Evolutionary conservation across 2,797 vertebrate genomes (phyloP).

Genomic region (Tinamus major): DNA sequence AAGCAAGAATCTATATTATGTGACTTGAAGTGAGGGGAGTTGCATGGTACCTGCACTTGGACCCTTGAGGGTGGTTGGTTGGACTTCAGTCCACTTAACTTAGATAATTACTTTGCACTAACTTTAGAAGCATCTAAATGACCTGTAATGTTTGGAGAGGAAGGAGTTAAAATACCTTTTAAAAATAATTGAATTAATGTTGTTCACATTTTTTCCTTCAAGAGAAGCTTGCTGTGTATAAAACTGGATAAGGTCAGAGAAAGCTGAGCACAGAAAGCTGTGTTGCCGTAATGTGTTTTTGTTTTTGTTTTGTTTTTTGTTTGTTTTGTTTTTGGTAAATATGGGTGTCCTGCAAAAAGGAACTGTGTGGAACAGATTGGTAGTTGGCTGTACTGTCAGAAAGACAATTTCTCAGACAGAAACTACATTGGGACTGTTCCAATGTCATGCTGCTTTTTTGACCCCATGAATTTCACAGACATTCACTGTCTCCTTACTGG

Average conservation of each 20-base stretch:
- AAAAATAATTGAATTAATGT: not conserved
- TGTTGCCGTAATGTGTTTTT: not conserved
- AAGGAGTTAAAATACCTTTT: not conserved
- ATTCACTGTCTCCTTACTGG: not conserved
- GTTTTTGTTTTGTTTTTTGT: too few species aligned
- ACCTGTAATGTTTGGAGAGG: not conserved
- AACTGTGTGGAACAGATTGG: not conserved
- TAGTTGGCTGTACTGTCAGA: not conserved
- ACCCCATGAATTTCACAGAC: not conserved
- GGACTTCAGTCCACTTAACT: not conserved
- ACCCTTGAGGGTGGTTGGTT: not conserved
- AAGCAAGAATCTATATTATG: not conserved
- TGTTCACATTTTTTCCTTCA: not conserved
- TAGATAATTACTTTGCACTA: not conserved
- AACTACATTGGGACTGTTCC: not conserved
- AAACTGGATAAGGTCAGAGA: not conserved
- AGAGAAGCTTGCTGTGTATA: not conserved
- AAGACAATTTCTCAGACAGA: not conserved
- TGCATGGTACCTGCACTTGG: not conserved
- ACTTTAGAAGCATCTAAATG: not conserved
- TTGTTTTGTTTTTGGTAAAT: not conserved
- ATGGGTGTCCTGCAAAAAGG: not conserved
- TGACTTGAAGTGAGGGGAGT: not conserved
- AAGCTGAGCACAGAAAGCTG: not conserved
- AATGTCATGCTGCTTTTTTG: fast-evolving